Base-by-base conservation (phyloP, 2,797 vertebrate species). In the Sebastes minor region DNA sequence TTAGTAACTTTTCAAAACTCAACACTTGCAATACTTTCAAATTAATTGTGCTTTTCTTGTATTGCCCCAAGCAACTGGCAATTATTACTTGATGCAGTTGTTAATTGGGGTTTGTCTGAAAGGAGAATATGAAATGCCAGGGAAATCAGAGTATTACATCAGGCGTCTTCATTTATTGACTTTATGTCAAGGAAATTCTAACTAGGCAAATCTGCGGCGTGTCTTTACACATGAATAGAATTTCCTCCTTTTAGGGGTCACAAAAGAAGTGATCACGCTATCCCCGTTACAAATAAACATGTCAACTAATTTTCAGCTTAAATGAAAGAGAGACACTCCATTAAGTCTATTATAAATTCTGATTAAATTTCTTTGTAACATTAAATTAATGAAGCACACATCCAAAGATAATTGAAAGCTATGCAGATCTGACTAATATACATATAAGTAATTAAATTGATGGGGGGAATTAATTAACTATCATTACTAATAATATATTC, bases 401-500 rank as follows among this genome's bases (percentile, higher is more conserved):
- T 79, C 90, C 85, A 86, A 88, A 84, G 90, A 91, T 95, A 94
- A 94, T 95, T 94, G 91, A 91, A 85, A 89, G 86, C 84, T 82
- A 86, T 81, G 87, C 87, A 85, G 88, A 91, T 92, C 83, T 84
- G 87, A 92, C 82, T 86, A 93, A 93, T 91, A 90, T 86, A 93
- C 88, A 93, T 89, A 86, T 91, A 85, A 89, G 88, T 91, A 91
- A 93, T 94, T 92, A 89, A 87, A 83, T 67, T 81, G 78, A 92
- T 89, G 72, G 90, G 81, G 76, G 85, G 65, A 93, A 89, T 93
- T 88, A 92, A 94, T 94, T 92, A 86, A 80, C 69, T 74, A 82
- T 89, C 80, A 90, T 93, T 94, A 78, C 81, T 78, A 84, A 91
- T 92, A 82, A 87, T 78, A 30, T 55, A 74, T 88, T 90, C 81